phyloP scores from a whole-genome alignment of 2,797 vertebrate genomes.

The Helicolenus hilgendorfi region DNA sequence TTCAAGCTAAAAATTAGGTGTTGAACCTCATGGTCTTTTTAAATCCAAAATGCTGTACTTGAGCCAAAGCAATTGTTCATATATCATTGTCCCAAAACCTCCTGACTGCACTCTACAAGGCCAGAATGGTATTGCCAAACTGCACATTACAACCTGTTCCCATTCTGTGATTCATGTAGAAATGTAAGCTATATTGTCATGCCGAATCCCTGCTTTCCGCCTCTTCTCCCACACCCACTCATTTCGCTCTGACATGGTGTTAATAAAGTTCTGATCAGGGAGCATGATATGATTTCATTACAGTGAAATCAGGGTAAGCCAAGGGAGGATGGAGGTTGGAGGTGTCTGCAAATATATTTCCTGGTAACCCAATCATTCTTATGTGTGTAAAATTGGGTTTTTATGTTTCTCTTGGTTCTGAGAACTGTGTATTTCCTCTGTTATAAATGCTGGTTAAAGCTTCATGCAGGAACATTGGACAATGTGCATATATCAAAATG shows the following conservation, averaged over 20 bases:
- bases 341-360: conserved; percentile 52
- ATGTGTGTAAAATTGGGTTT: neutral
- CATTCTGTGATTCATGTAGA: neutral
- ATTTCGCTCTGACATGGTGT: conserved; percentile 43
- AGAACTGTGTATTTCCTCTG: neutral
- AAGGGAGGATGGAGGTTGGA: conserved; percentile 29
- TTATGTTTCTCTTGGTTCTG: neutral
- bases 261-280: conserved; percentile 74
- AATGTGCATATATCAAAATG: conserved; percentile 5
- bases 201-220: neutral
- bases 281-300: conserved; percentile 77
- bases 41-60: neutral
- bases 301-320: conserved; percentile 37
- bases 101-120: neutral
- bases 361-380: conserved; percentile 44
- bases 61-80: neutral
- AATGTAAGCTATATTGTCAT: conserved; percentile 12
- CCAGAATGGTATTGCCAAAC: neutral
- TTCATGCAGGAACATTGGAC: neutral
- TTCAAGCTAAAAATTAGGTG: neutral
- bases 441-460: conserved; percentile 13
- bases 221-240: conserved; percentile 12
- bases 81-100: neutral
- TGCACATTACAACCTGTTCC: neutral
- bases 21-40: neutral